Conservation (phyloP, 2,888 invertebrate species). For the Oscheius sp. region DNA sequence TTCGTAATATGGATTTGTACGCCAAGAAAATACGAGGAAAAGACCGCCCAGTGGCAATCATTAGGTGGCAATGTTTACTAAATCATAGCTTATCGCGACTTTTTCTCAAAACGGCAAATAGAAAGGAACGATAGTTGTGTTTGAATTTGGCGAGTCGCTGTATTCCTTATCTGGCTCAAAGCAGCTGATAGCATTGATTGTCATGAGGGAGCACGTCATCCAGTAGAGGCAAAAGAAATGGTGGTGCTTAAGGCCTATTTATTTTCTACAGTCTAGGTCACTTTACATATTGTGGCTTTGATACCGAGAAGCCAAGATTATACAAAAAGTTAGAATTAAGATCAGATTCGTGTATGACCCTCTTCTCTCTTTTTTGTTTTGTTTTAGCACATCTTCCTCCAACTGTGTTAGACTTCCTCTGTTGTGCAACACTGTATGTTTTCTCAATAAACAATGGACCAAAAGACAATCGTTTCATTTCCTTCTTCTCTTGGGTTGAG, state of each 20-base stretch:
- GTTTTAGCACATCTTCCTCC: slow-evolving; percentile 8
- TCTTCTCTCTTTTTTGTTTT: neutral
- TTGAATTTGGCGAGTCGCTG: slow-evolving; percentile 28
- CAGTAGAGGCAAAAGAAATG: slow-evolving; percentile 5
- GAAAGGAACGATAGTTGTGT: slow-evolving; percentile 32
- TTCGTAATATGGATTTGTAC: too few species aligned
- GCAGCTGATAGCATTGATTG: slow-evolving; percentile 31
- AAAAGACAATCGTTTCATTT: slow-evolving; percentile 16
- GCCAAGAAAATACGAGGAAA: neutral
- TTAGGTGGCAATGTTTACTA: slow-evolving; percentile 29
- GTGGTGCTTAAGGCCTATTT: neutral
- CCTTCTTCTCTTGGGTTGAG: slow-evolving; percentile 6
- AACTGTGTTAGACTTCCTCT: slow-evolving; percentile 13
- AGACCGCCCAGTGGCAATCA: slow-evolving; percentile 21
- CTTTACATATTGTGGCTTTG: neutral
- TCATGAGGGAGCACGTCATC: slow-evolving; percentile 6
- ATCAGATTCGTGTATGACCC: neutral
- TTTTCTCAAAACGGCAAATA: slow-evolving; percentile 31
- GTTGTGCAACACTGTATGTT: slow-evolving; percentile 3
- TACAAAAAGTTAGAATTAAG: neutral
- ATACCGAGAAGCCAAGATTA: neutral
- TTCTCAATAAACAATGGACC: slow-evolving; percentile 22
- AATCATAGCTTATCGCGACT: slow-evolving; percentile 31
- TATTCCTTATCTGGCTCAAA: slow-evolving; percentile 8
- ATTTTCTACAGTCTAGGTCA: neutral